Conservation (phyloP, 2,888 invertebrate species). For the Cylindroiulus punctatus region DNA sequence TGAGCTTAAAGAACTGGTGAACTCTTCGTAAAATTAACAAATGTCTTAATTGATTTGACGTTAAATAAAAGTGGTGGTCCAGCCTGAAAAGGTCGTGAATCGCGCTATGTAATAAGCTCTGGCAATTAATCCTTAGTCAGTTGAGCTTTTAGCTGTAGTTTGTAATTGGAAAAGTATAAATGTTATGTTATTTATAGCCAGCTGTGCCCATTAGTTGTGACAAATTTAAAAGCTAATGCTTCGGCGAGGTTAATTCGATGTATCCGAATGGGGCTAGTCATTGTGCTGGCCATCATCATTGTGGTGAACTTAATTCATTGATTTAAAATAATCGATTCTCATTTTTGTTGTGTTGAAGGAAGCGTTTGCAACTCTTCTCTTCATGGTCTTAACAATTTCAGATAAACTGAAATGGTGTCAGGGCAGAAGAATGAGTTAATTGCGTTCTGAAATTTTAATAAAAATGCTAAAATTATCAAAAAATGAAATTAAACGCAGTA, state of each 20-base stretch:
- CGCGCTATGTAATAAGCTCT: neutral
- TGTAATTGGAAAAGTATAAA: constrained; percentile 14
- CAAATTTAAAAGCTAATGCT: constrained; percentile 45
- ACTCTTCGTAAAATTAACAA: constrained; percentile 40
- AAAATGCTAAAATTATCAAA: too few species aligned
- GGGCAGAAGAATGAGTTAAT: too few species aligned
- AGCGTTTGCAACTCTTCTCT: neutral
- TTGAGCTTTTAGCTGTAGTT: neutral
- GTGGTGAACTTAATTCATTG: constrained; percentile 11
- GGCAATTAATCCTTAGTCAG: constrained; percentile 29
- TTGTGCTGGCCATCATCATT: constrained; percentile 29
- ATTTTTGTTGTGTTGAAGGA: neutral
- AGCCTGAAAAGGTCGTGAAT: constrained; percentile 1
- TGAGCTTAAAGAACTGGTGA: constrained; percentile 31
- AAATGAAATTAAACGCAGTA: too few species aligned
- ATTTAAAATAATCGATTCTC: constrained; percentile 30
- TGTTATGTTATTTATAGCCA: constrained; percentile 16
- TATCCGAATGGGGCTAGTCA: neutral
- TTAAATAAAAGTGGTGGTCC: constrained; percentile 28
- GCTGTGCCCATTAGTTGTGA: constrained; percentile 3
- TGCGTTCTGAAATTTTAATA: too few species aligned
- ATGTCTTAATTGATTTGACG: constrained; percentile 39
- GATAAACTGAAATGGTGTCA: too few species aligned
- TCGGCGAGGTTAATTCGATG: constrained; percentile 6
- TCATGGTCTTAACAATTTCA: too few species aligned